These are phyloP conservation scores for Gallirallus australis DNA, from an alignment of 2,797 vertebrate species.

Conservation along the genomic window DNA sequence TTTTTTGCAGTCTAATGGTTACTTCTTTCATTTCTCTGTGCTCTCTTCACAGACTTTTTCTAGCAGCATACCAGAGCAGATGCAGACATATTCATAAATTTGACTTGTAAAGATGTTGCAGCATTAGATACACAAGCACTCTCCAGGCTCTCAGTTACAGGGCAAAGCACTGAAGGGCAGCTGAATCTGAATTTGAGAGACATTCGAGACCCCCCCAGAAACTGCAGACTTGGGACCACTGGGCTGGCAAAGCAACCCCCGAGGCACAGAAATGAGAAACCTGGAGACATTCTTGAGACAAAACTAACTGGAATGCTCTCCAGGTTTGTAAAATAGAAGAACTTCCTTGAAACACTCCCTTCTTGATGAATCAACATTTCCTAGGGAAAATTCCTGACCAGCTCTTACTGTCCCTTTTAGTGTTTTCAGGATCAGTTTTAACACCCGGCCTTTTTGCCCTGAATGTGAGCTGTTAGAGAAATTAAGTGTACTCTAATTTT, in stretches of 20 bases:
- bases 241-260: background rate
- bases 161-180: background rate
- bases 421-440: conserved; percentile 11
- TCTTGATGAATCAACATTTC: background rate
- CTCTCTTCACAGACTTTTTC: background rate
- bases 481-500: background rate
- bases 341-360: background rate
- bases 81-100: background rate
- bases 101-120: background rate
- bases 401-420: background rate
- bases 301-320: background rate
- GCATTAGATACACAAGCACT: background rate
- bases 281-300: background rate
- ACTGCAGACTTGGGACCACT: background rate
- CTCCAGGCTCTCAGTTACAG: background rate
- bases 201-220: background rate
- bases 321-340: background rate
- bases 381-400: background rate
- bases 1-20: background rate
- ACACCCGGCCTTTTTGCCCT: background rate
- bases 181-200: background rate
- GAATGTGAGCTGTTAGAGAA: background rate
- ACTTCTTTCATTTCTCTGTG: background rate
- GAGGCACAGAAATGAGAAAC: background rate
- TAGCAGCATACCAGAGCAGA: background rate